A percentile compares a stretch with the other conserved stretches of the same genome.
Conservation (phyloP, 2,888 invertebrate species). For the Ganaspis brasiliensis region DNA sequence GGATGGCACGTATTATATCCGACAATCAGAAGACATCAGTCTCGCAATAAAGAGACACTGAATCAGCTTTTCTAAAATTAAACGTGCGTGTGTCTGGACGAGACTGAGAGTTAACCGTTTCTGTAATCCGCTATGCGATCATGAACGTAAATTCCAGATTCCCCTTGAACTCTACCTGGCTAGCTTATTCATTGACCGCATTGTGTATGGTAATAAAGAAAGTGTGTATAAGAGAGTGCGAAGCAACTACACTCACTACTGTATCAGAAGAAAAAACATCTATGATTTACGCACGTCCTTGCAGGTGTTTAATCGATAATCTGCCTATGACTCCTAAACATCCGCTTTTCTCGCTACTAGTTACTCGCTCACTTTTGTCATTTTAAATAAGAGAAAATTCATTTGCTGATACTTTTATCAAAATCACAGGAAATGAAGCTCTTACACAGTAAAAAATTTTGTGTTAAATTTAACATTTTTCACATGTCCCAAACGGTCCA, state of each 20-base stretch:
- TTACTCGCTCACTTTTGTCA: background rate
- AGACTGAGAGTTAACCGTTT: constrained; percentile 36
- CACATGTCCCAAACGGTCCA: too few relatives aligned
- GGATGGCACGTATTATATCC: constrained; percentile 28
- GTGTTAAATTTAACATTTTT: too few relatives aligned
- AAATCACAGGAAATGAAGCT: too few relatives aligned
- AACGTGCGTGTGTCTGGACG: constrained; percentile 36
- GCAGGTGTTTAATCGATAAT: constrained; percentile 43
- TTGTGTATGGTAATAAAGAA: constrained; percentile 42
- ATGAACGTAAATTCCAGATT: constrained; percentile 43
- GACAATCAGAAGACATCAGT: constrained; percentile 28
- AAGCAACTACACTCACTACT: constrained; percentile 10
- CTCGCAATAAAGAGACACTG: constrained; percentile 16
- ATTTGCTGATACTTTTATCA: too few relatives aligned
- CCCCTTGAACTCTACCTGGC: constrained; percentile 44
- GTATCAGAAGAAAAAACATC: background rate
- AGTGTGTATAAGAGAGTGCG: constrained; percentile 29
- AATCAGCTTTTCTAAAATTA: constrained; percentile 44
- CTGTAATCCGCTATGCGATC: constrained; percentile 40
- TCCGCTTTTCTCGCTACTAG: constrained; percentile 34
- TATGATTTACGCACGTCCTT: constrained; percentile 38
- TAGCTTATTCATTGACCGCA: constrained; percentile 40
- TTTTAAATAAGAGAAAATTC: background rate
- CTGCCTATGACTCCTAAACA: constrained; percentile 17
- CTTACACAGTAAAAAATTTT: too few relatives aligned